These are phyloP conservation scores for Cecidostiba fungosa DNA, from an alignment of 2,888 invertebrate genomes.

Conservation along the genomic window DNA sequence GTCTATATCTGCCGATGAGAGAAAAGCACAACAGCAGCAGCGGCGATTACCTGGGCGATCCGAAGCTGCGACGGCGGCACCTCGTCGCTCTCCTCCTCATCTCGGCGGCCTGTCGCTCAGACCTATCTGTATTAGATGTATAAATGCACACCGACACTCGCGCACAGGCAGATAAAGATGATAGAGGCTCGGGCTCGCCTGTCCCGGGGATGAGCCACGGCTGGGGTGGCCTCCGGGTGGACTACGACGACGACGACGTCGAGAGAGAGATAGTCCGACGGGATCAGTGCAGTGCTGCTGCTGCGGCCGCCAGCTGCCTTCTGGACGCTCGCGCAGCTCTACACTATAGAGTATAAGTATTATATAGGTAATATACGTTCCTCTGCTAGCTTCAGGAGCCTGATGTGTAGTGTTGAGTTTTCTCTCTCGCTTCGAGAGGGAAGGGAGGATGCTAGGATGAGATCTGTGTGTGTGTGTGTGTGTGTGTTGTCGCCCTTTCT, in stretches of 20 bases:
- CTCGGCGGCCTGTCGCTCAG: neutral
- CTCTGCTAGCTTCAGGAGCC: neutral
- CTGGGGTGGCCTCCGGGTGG: neutral
- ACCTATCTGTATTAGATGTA: neutral
- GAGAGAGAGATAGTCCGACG: neutral
- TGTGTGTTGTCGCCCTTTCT: neutral
- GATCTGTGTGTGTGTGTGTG: neutral
- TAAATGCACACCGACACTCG: neutral
- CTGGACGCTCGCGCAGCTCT: conserved; percentile 3
- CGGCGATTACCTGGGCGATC: conserved; percentile 48
- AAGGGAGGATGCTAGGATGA: neutral
- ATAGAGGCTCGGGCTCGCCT: neutral
- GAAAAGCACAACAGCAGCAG: too few relatives aligned
- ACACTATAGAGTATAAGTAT: too few relatives aligned
- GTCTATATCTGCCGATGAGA: too few relatives aligned
- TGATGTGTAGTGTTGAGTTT: neutral
- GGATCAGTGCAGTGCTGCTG: neutral
- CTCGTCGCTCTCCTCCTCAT: conserved; percentile 41
- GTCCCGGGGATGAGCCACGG: neutral
- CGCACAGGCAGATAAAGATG: neutral
- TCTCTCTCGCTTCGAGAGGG: neutral
- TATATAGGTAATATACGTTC: neutral
- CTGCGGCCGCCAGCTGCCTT: conserved; percentile 17
- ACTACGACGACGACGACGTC: neutral
- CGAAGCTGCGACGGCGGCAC: conserved; percentile 25